Percentiles rank a stretch among this genome's conserved stretches.
Evolutionary conservation across 2,888 invertebrate genomes (phyloP).

Genomic region (Zygaena filipendulae): DNA sequence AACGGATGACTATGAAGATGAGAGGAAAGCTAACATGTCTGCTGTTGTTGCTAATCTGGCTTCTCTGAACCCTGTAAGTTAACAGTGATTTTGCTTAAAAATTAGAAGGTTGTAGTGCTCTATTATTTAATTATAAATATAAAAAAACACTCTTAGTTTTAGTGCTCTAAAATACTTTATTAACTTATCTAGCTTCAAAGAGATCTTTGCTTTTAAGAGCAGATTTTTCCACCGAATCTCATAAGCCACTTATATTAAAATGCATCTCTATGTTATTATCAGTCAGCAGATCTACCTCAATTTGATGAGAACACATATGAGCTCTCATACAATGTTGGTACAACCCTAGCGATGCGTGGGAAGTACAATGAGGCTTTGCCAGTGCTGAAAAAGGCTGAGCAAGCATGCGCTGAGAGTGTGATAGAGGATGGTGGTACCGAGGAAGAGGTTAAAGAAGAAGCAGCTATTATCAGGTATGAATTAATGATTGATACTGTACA

Average conservation of each 20-base stretch:
- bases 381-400: conserved; percentile 85
- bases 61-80: conserved; percentile 70
- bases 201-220: no score
- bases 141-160: no score
- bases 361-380: conserved; percentile 81
- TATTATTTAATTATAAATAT: no score
- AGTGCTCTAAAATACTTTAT: no score
- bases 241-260: no score
- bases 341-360: conserved; percentile 79
- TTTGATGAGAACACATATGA: conserved; percentile 80
- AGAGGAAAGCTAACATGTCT: conserved; percentile 92
- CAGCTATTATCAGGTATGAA: conserved; percentile 83
- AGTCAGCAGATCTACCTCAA: conserved; percentile 45
- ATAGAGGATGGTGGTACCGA: conserved; percentile 92
- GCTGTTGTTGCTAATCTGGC: conserved; percentile 89
- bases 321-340: conserved; percentile 91
- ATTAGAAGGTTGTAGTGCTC: background rate
- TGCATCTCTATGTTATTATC: no score
- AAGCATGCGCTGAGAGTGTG: conserved; percentile 83
- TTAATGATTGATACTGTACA: background rate
- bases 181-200: no score
- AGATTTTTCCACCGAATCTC: no score
- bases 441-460: conserved; percentile 94
- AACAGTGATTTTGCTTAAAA: conserved; percentile 6
- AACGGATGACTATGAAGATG: conserved; percentile 95